Conservation (phyloP, 2,113 vertebrate genomes). For the Otolemur garnettii region DNA sequence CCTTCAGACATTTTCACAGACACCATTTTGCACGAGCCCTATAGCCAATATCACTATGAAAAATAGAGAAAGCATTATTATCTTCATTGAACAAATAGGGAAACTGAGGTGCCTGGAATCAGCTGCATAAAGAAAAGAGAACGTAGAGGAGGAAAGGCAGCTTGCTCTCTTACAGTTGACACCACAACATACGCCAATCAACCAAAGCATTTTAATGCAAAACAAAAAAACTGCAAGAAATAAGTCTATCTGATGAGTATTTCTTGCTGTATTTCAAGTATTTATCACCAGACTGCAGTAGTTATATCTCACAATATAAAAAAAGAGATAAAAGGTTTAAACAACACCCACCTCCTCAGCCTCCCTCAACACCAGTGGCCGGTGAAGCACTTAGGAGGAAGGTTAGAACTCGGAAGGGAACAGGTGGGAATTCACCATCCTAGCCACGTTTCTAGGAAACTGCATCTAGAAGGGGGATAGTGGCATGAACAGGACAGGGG, state of each 20-base stretch:
- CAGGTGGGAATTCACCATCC: not conserved
- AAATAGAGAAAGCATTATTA: not conserved
- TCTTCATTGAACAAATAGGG: not conserved
- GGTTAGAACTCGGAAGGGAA: not conserved
- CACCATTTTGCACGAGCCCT: not conserved
- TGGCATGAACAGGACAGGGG: not conserved
- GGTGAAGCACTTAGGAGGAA: not conserved
- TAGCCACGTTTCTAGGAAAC: not conserved
- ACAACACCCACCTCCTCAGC: not conserved
- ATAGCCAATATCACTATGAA: not conserved
- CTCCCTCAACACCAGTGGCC: not conserved
- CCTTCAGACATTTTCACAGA: not conserved
- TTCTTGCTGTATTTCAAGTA: not conserved
- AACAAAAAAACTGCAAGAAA: not conserved
- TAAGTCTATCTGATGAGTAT: not conserved
- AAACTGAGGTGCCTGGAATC: not conserved
- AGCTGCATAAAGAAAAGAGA: not conserved
- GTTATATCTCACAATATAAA: not conserved
- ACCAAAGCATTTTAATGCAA: not conserved
- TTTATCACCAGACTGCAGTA: not conserved
- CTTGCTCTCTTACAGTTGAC: not conserved
- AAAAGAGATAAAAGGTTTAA: constrained; percentile 11
- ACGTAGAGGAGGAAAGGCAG: not conserved
- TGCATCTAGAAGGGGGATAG: not conserved
- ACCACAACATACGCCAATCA: not conserved